phyloP scores from a whole-genome alignment of 1,140 invertebrate genomes.

The Orchesella cincta region DNA sequence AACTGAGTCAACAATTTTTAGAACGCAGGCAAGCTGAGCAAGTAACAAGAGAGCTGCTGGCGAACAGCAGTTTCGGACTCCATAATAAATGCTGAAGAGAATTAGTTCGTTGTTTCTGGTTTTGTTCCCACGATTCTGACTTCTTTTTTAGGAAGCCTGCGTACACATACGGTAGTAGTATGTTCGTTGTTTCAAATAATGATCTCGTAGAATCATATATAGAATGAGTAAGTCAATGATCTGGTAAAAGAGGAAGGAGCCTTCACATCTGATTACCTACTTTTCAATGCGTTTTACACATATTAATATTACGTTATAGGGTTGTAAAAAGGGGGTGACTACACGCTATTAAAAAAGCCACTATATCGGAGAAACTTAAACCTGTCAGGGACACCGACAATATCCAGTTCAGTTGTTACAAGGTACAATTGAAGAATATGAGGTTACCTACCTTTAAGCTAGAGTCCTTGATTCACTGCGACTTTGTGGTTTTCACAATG shows the following conservation, averaged over 20 bases:
- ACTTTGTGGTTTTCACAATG: constrained; percentile 3
- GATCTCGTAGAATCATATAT: too few species aligned
- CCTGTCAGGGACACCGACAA: constrained; percentile 21
- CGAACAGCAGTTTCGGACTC: not conserved
- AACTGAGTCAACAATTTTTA: too few species aligned
- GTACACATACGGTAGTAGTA: too few species aligned
- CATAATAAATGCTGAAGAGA: constrained; percentile 14
- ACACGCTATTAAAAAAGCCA: not conserved
- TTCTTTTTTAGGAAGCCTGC: too few species aligned
- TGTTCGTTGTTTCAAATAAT: too few species aligned
- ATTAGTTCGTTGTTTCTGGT: constrained; percentile 14
- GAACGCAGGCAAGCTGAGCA: too few species aligned
- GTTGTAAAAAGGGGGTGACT: not conserved
- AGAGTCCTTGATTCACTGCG: not conserved
- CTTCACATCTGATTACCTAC: constrained; percentile 20
- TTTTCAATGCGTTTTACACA: not conserved
- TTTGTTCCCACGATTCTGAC: constrained; percentile 10
- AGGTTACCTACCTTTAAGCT: not conserved
- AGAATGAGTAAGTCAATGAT: constrained; percentile 2
- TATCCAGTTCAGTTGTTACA: not conserved
- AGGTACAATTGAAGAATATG: not conserved
- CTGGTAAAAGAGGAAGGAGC: not conserved
- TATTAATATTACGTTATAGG: not conserved
- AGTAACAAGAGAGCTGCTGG: not conserved
- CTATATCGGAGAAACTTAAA: not conserved